A percentile compares a stretch with the other conserved stretches of the same genome.
Evolutionary conservation across 2,113 vertebrate genomes (phyloP).

Genomic region (Ovibos moschatus): DNA sequence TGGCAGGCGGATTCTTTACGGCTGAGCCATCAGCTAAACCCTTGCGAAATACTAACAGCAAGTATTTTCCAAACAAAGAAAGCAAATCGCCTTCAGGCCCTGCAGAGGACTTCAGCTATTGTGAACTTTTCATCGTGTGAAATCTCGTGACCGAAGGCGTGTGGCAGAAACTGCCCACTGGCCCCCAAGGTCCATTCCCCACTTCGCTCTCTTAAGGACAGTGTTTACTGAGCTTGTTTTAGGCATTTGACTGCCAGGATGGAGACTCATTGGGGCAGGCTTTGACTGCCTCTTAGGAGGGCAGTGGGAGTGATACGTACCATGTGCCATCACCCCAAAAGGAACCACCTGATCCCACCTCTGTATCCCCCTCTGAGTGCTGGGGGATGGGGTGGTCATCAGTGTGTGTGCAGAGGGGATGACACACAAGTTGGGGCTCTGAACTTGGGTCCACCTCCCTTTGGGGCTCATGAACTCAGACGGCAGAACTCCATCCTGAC

Average conservation of each 20-base stretch:
- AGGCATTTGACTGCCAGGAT: not conserved
- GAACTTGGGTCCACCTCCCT: not conserved
- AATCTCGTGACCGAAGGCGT: not conserved
- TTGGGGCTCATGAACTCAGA: not conserved
- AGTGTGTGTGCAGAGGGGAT: not conserved
- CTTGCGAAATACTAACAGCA: not conserved
- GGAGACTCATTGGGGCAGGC: not conserved
- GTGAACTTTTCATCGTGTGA: not conserved
- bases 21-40: not conserved
- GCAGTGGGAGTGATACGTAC: not conserved
- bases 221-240: not conserved
- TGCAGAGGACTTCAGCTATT: not conserved
- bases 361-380: not conserved
- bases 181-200: not conserved
- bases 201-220: not conserved
- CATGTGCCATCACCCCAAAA: not conserved
- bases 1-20: not conserved
- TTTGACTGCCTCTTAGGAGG: not conserved
- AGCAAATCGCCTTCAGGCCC: not conserved
- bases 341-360: not conserved
- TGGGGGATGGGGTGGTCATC: not conserved
- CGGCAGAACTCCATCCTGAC: not conserved
- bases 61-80: slow-evolving; percentile 2
- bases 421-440: rapidly evolving
- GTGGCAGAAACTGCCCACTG: not conserved